These are phyloP conservation scores for Nothoprocta perdicaria DNA, from an alignment of 2,113 vertebrate species.

Conservation along the genomic window DNA sequence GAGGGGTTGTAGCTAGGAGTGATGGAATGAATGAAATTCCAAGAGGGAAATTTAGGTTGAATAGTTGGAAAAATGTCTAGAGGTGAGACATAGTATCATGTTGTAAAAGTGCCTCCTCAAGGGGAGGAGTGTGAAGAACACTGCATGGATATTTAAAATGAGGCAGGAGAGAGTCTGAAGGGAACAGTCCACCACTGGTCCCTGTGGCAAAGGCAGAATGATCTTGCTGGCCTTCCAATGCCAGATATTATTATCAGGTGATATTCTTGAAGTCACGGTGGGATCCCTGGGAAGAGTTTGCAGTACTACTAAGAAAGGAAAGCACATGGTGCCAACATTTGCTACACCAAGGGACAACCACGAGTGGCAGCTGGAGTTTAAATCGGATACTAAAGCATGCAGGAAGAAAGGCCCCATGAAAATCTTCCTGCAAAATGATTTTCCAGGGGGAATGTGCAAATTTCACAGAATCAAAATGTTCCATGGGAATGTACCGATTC, in stretches of 20 bases:
- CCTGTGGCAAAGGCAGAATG: neutral
- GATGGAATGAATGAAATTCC: neutral
- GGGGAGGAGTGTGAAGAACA: neutral
- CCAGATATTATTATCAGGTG: neutral
- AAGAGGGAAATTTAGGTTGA: neutral
- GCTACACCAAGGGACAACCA: neutral
- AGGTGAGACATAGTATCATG: neutral
- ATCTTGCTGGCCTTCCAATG: neutral
- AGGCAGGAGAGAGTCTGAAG: neutral
- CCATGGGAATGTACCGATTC: neutral
- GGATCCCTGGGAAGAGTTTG: neutral
- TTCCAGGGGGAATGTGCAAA: conserved; percentile 24
- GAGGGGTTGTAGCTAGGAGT: neutral
- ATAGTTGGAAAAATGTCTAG: neutral
- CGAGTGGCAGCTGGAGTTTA: conserved; percentile 56
- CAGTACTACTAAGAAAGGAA: neutral
- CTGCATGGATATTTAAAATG: neutral
- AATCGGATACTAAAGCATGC: conserved; percentile 10
- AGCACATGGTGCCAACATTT: neutral
- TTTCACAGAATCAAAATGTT: conserved; percentile 19
- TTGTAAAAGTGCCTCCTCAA: neutral
- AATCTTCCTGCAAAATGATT: conserved; percentile 28
- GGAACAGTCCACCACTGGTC: fast-evolving
- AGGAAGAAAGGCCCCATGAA: conserved; percentile 42
- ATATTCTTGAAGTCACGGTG: neutral